Percentiles rank a stretch among this genome's conserved stretches.
These are phyloP conservation scores for Oreotrochilus melanogaster DNA, from an alignment of 2,113 vertebrate genomes.

Conservation along the genomic window DNA sequence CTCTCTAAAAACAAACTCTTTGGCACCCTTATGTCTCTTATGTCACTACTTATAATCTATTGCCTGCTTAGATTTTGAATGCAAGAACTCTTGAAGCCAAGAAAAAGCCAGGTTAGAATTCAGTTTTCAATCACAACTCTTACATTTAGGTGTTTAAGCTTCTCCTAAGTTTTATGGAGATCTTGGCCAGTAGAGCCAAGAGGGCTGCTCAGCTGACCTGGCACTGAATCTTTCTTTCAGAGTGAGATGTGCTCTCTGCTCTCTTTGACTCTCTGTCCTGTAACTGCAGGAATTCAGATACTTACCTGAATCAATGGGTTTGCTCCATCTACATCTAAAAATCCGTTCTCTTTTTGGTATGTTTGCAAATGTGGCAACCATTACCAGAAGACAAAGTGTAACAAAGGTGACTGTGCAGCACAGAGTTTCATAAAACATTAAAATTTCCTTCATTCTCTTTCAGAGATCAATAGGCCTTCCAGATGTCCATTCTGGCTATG, in stretches of 20 bases:
- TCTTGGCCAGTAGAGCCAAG: neutral
- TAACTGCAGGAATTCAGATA: neutral
- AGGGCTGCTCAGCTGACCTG: neutral
- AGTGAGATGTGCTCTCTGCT: neutral
- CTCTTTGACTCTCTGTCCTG: neutral
- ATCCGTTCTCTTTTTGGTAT: neutral
- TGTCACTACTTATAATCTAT: neutral
- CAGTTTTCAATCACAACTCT: neutral
- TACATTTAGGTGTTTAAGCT: neutral
- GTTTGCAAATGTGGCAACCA: neutral
- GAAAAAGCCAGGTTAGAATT: neutral
- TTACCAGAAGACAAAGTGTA: neutral
- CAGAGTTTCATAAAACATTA: neutral
- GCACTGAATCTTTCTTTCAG: neutral
- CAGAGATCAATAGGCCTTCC: conserved; percentile 96
- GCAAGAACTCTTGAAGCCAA: neutral
- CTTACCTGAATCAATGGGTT: neutral
- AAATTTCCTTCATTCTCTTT: neutral
- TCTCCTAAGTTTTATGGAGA: neutral
- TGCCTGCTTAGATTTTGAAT: neutral
- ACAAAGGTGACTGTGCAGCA: neutral
- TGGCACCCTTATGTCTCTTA: neutral
- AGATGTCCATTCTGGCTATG: conserved; percentile 97
- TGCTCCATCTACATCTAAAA: neutral
- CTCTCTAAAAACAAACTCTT: neutral